phyloP scores from a whole-genome alignment of 2,888 invertebrate species.

The Phalera bucephala region DNA sequence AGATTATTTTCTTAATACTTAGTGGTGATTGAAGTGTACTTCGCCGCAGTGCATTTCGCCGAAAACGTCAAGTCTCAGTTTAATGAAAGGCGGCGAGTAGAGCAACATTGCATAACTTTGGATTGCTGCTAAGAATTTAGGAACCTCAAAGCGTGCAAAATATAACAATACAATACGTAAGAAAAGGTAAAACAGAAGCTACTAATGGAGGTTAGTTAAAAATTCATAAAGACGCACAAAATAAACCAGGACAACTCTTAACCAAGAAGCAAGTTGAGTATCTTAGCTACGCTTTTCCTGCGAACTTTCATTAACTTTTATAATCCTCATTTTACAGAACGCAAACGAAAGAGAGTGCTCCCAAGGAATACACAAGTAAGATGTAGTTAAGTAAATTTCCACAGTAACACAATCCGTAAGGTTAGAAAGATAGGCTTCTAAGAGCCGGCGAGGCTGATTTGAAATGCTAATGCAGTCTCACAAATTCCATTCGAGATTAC shows the following conservation, averaged over 20 bases:
- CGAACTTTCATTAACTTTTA: constrained; percentile 17
- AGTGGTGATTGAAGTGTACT: too few species aligned
- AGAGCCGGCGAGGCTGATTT: constrained; percentile 41
- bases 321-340: constrained; percentile 14
- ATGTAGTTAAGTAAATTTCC: constrained; percentile 28
- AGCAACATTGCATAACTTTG: too few species aligned
- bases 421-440: constrained; percentile 37
- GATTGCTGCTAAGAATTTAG: too few species aligned
- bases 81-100: too few species aligned
- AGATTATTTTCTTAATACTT: too few species aligned
- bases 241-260: background rate
- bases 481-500: constrained; percentile 53
- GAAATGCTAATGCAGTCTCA: constrained; percentile 52
- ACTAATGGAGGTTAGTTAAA: background rate
- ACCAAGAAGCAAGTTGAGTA: too few species aligned
- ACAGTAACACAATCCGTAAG: constrained; percentile 33
- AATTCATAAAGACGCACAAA: background rate
- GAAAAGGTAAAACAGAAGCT: too few species aligned
- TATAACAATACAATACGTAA: too few species aligned
- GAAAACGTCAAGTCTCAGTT: too few species aligned
- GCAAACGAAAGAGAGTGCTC: too few species aligned
- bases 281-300: constrained; percentile 2
- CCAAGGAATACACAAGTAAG: constrained; percentile 23
- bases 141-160: too few species aligned
- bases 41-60: too few species aligned